Evolutionary conservation across 2,888 invertebrate genomes (phyloP).

Genomic region (Tetragonula carbonaria): DNA sequence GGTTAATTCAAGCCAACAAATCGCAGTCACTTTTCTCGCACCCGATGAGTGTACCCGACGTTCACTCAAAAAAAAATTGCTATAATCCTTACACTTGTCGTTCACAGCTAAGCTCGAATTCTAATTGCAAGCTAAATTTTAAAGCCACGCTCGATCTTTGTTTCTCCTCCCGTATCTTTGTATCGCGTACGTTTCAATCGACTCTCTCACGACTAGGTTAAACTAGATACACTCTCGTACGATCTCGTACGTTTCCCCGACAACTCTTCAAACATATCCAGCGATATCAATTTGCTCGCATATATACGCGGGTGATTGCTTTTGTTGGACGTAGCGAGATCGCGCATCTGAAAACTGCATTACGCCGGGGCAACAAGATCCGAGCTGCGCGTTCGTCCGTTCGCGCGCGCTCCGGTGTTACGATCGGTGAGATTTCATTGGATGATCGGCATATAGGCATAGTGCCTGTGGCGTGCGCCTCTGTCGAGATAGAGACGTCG

Average conservation of each 20-base stretch:
- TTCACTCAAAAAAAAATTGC: too few species aligned
- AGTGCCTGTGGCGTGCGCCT: conserved; percentile 10
- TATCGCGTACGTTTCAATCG: too few species aligned
- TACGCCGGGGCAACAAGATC: background rate
- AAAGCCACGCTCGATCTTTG: too few species aligned
- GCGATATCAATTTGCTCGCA: background rate
- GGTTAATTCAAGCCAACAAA: too few species aligned
- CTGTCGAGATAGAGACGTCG: conserved; percentile 55
- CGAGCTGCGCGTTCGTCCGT: background rate
- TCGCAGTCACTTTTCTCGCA: too few species aligned
- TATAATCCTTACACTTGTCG: too few species aligned
- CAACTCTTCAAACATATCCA: background rate
- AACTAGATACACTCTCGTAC: background rate
- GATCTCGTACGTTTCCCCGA: background rate
- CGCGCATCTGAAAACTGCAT: background rate
- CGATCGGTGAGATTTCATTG: conserved; percentile 22
- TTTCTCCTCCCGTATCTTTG: too few species aligned
- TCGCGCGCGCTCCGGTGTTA: background rate
- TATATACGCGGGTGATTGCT: background rate
- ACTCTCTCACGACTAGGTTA: too few species aligned
- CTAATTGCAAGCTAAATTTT: too few species aligned
- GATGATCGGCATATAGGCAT: background rate
- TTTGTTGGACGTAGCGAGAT: background rate
- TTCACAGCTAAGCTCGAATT: too few species aligned
- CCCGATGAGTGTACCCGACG: too few species aligned